These are phyloP conservation scores for Tragelaphus buxtoni DNA, from an alignment of 2,113 vertebrate species.

Conservation along the genomic window DNA sequence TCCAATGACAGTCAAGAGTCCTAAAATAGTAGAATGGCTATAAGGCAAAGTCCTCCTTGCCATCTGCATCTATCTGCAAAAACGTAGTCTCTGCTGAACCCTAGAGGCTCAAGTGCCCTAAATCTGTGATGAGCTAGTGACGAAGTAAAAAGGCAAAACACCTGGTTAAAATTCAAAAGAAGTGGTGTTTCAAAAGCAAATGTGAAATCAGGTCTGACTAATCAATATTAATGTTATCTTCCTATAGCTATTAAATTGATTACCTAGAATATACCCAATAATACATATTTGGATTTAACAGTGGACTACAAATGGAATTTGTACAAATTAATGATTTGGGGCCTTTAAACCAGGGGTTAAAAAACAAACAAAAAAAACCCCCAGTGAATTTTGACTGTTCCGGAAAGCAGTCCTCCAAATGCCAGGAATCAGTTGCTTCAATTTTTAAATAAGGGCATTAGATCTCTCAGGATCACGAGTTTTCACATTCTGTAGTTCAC, in stretches of 20 bases:
- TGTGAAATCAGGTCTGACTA: not conserved
- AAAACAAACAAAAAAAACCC: not conserved
- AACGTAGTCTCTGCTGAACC: not conserved
- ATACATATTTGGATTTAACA: not conserved
- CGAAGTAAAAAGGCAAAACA: slow-evolving; percentile 16
- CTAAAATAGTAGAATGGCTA: not conserved
- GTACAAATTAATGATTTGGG: not conserved
- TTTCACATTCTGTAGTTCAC: not conserved
- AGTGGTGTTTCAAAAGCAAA: slow-evolving; percentile 16
- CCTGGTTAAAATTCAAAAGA: not conserved
- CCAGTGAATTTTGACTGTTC: not conserved
- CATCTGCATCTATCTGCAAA: not conserved
- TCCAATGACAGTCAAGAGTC: not conserved
- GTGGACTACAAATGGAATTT: not conserved
- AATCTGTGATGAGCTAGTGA: not conserved
- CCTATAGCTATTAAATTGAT: not conserved
- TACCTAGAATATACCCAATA: not conserved
- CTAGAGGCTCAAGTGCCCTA: not conserved
- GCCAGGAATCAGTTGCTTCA: not conserved
- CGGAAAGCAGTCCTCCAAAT: not conserved
- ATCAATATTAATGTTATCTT: not conserved
- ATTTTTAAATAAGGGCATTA: not conserved
- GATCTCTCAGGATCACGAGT: not conserved
- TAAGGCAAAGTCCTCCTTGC: not conserved
- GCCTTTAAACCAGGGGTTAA: not conserved